A percentile compares a stretch with the other conserved stretches of the same genome.
phyloP scores from a whole-genome alignment of 2,888 invertebrate species.

The Napeogenes sylphis region DNA sequence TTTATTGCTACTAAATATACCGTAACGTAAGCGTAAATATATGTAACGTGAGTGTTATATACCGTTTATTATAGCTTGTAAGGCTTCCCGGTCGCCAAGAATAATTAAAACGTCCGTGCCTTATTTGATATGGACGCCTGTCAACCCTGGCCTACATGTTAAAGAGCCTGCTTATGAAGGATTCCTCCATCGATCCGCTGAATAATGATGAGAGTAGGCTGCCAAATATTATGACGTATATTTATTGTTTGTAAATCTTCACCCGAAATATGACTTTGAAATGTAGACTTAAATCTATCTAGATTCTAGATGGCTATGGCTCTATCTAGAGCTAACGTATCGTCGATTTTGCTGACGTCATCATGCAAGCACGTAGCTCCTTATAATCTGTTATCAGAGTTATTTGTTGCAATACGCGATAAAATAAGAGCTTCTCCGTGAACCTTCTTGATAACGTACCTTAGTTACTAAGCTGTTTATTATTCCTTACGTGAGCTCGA shows the following conservation, averaged over 20 bases:
- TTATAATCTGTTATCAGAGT: constrained; percentile 59
- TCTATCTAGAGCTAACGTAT: constrained; percentile 13
- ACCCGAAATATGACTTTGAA: neutral
- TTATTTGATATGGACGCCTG: constrained; percentile 31
- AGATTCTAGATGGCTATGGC: neutral
- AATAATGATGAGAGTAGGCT: constrained; percentile 19
- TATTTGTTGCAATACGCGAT: constrained; percentile 60
- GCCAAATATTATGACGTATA: constrained; percentile 20
- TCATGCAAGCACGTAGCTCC: constrained; percentile 45
- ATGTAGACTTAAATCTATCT: no score
- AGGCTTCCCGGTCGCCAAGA: constrained; percentile 49
- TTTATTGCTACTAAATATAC: constrained; percentile 35
- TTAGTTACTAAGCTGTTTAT: constrained; percentile 41
- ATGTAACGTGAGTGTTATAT: constrained; percentile 38
- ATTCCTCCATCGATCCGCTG: constrained; percentile 27
- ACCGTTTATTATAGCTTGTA: constrained; percentile 42
- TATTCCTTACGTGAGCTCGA: constrained; percentile 1
- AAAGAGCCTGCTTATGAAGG: constrained; percentile 34
- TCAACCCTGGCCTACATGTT: constrained; percentile 31
- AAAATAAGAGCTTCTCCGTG: constrained; percentile 58
- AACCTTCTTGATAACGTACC: constrained; percentile 45
- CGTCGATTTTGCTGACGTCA: constrained; percentile 45
- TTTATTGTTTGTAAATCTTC: constrained; percentile 20
- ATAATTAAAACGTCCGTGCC: constrained; percentile 42
- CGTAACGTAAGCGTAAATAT: constrained; percentile 33